phyloP scores from a whole-genome alignment of 2,888 invertebrate genomes.

The Seira musarum region DNA sequence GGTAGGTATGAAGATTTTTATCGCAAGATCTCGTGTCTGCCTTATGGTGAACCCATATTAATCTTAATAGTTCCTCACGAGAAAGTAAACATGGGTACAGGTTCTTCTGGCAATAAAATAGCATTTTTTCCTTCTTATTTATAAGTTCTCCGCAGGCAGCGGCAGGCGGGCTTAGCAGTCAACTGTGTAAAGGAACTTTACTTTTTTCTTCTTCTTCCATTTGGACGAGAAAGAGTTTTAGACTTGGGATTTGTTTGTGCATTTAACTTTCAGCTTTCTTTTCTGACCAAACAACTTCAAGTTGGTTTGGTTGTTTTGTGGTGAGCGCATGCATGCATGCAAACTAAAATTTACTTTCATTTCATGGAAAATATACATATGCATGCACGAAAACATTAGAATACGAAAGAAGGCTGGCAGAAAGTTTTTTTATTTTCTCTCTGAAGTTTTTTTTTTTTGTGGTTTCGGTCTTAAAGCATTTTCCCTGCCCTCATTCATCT shows the following conservation, averaged over 20 bases:
- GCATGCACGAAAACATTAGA: conserved; percentile 61
- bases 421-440: conserved; percentile 27
- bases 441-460: conserved; percentile 18
- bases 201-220: background rate
- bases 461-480: conserved; percentile 28
- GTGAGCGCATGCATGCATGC: conserved; percentile 49
- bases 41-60: background rate
- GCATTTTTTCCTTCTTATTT: conserved; percentile 52
- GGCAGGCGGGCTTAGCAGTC: conserved; percentile 49
- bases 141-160: conserved; percentile 57
- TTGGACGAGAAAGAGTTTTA: too few relatives aligned
- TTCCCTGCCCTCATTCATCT: conserved; percentile 57
- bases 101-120: conserved; percentile 57
- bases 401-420: conserved; percentile 54
- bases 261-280: conserved; percentile 3
- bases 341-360: conserved; percentile 54
- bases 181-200: conserved; percentile 27
- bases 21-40: background rate
- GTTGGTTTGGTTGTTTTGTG: too few relatives aligned
- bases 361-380: conserved; percentile 61
- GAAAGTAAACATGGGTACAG: conserved; percentile 43
- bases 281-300: conserved; percentile 21
- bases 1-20: too few relatives aligned
- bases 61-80: background rate
- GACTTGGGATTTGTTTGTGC: background rate